A percentile compares a stretch with the other conserved stretches of the same genome.
phyloP scores from a whole-genome alignment of 2,797 vertebrate species.

The Discoglossus pictus region DNA sequence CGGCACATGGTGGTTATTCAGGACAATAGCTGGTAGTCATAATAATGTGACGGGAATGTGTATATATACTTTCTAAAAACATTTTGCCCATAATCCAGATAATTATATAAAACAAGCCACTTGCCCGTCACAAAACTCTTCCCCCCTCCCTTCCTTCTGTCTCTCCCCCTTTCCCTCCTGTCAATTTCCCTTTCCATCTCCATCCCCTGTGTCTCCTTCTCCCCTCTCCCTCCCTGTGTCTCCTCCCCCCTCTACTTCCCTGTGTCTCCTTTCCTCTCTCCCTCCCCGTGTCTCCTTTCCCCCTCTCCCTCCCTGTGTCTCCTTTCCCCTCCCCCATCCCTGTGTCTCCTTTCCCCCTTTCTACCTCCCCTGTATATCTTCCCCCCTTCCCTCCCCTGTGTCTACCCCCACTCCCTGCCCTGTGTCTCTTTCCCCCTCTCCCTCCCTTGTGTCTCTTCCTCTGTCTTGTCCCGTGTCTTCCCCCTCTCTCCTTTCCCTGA shows the following conservation, averaged over 20 bases:
- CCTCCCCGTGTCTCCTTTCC: background rate
- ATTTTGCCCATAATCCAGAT: no score
- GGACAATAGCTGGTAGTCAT: no score
- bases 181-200: no score
- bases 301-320: background rate
- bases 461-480: background rate
- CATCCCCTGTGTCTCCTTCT: no score
- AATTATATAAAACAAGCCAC: no score
- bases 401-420: constrained; percentile 1
- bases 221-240: background rate
- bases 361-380: constrained; percentile 1
- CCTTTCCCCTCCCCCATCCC: background rate
- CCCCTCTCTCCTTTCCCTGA: background rate
- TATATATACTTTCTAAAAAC: no score
- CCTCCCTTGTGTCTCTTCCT: background rate
- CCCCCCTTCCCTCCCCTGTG: background rate
- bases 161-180: no score
- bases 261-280: background rate
- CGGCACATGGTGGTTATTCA: no score
- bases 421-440: constrained; percentile 12
- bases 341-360: background rate
- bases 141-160: no score
- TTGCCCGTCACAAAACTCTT: no score
- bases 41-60: no score
- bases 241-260: background rate